Conservation (phyloP, 2,797 vertebrate genomes). For the Coregonus ussuriensis region DNA sequence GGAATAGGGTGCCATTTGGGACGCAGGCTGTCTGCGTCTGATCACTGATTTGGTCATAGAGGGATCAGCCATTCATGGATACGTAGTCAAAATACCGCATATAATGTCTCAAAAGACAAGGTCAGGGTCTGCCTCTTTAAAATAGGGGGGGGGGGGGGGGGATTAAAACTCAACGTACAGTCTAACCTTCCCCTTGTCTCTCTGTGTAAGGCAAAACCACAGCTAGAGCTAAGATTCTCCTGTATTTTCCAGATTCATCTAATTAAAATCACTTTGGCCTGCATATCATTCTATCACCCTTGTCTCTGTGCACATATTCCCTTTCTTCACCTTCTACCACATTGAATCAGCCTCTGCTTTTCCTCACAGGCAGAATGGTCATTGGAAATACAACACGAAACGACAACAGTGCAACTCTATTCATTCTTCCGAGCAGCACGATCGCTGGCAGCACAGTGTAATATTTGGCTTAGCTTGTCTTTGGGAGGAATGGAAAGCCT, state of each 20-base stretch:
- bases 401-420: constrained; percentile 69
- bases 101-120: constrained; percentile 55
- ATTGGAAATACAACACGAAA: constrained; percentile 62
- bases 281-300: constrained; percentile 65
- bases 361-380: constrained; percentile 50
- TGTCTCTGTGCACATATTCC: constrained; percentile 69
- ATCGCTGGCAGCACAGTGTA: constrained; percentile 56
- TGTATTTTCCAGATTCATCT: constrained; percentile 68
- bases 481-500: constrained; percentile 24
- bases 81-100: constrained; percentile 54
- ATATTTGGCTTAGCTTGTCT: constrained; percentile 71
- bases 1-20: neutral
- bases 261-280: constrained; percentile 69
- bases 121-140: constrained; percentile 46
- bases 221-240: constrained; percentile 23
- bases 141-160: neutral
- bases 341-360: constrained; percentile 73
- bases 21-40: constrained; percentile 41
- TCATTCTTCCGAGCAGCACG: constrained; percentile 65
- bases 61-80: constrained; percentile 55
- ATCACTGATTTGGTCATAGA: constrained; percentile 58
- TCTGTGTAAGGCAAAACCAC: constrained; percentile 45
- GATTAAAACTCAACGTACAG: constrained; percentile 52
- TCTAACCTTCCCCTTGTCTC: constrained; percentile 30
- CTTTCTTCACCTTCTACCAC: constrained; percentile 70